phyloP scores from a whole-genome alignment of 2,113 vertebrate genomes.

The Otis tarda region DNA sequence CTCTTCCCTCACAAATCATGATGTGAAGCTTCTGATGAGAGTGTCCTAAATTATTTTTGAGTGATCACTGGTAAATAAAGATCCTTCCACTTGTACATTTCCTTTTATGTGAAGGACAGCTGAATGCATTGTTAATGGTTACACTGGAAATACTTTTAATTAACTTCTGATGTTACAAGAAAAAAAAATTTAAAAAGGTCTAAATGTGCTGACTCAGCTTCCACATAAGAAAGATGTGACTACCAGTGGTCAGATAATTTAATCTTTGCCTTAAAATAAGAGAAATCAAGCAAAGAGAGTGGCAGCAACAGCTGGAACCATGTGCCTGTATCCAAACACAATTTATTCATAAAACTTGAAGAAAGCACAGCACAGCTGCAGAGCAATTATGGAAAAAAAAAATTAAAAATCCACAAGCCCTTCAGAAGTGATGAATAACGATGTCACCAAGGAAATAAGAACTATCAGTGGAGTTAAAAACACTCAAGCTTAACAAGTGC shows the following conservation, averaged over 20 bases:
- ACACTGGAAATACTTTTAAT: neutral
- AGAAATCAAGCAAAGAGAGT: conserved; percentile 15
- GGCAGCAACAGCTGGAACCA: conserved; percentile 52
- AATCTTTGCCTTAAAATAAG: neutral
- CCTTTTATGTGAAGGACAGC: neutral
- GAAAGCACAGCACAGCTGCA: conserved; percentile 63
- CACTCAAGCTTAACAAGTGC: neutral
- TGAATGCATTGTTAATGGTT: neutral
- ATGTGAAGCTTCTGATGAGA: neutral
- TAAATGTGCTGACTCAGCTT: neutral
- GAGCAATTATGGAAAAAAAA: neutral
- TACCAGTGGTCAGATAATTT: neutral
- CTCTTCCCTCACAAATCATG: neutral
- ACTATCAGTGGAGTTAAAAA: neutral
- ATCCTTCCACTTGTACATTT: neutral
- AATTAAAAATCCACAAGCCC: neutral
- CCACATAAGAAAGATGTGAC: neutral
- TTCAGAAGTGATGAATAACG: conserved; percentile 43
- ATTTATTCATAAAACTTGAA: conserved; percentile 18
- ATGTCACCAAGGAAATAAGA: conserved; percentile 31
- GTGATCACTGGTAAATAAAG: neutral
- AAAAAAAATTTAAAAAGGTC: neutral
- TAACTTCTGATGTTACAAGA: neutral
- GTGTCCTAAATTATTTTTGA: neutral
- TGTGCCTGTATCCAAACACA: conserved; percentile 10